Base-by-base conservation (phyloP, 1,140 invertebrate genomes). In the Lamellibrachia luymesi region DNA sequence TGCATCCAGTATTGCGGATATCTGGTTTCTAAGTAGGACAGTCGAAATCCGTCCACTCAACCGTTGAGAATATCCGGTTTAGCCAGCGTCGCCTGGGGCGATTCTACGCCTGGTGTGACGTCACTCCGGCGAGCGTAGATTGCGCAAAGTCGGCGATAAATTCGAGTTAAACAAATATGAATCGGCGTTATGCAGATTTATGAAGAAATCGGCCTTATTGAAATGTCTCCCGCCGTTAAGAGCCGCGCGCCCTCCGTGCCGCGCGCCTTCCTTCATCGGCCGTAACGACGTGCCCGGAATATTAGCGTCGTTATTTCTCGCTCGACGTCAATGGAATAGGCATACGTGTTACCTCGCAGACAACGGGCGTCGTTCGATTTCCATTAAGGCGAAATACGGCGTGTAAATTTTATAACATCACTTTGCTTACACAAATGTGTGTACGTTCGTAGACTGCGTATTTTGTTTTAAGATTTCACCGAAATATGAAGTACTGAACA, bases 161-260 rank as follows among this genome's bases (percentile, higher is more conserved):
- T 80, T 80, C 64, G 64, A 80, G 64, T 80, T 80, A 80, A 80
- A 80, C 64, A 80, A 80, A 80, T 80, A 80, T 80, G 64, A 80
- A 80, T 80, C 64, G 64, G 64, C 64, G 64, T 80, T 80, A 80
- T 80, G 64, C 64, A 80, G 64, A 80, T 80, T 80, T 80, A 80
- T 80, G 64, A 80, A 80, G 64, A 80, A 80, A 80, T 80, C 64
- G 64, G 64, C 64, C 13, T 80, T 80, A 80, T 80, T 80, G 64
- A 80, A 80, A 80, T 80, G 64, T 80, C 64, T 80, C 64, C 64
- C 64, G 64, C 25, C 64, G 64, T 22, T 80, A 80, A 80, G 13
- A 80, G 64, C 13, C 64, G 64, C 25, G 13, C 13, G 64, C 25
- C 0, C 64, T 80, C 25, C 64, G 4, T 2, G 64, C 64, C 2